A percentile compares a stretch with the other conserved stretches of the same genome.
These are phyloP conservation scores for Poecilia picta DNA, from an alignment of 2,797 vertebrate genomes.

Conservation along the genomic window DNA sequence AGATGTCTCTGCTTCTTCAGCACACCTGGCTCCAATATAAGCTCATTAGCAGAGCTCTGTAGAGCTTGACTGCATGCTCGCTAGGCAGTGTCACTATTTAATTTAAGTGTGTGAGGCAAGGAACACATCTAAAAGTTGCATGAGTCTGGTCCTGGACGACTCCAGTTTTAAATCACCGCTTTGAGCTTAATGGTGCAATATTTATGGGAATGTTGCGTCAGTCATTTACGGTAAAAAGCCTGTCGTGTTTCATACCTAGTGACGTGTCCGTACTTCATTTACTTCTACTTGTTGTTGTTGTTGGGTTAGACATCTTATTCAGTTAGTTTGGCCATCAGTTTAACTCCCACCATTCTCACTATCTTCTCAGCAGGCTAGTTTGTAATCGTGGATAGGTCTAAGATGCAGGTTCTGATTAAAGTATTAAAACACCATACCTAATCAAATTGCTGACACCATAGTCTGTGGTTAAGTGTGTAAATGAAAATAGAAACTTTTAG, in stretches of 20 bases:
- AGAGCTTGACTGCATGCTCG: too few relatives aligned
- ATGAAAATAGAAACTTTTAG: neutral
- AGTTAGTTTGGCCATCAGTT: neutral
- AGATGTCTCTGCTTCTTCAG: too few relatives aligned
- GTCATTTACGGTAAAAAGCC: neutral
- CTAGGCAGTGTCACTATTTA: too few relatives aligned
- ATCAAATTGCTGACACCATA: neutral
- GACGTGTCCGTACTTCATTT: neutral
- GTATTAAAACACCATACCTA: neutral
- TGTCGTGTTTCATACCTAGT: neutral
- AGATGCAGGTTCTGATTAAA: neutral
- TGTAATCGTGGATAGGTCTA: neutral
- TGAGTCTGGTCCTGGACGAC: too few relatives aligned
- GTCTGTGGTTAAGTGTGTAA: neutral
- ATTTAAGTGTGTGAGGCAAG: too few relatives aligned
- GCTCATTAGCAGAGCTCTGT: too few relatives aligned
- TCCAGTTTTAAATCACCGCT: neutral
- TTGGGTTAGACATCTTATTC: neutral
- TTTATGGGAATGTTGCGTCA: neutral
- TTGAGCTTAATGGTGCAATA: neutral
- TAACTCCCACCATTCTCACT: neutral
- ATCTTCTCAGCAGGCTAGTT: neutral
- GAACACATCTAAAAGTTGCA: too few relatives aligned
- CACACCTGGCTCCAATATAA: too few relatives aligned
- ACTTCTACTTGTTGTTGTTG: neutral